A percentile compares a stretch with the other conserved stretches of the same genome.
phyloP scores from a whole-genome alignment of 2,113 vertebrate genomes.

The Dryoscopus gambensis region DNA sequence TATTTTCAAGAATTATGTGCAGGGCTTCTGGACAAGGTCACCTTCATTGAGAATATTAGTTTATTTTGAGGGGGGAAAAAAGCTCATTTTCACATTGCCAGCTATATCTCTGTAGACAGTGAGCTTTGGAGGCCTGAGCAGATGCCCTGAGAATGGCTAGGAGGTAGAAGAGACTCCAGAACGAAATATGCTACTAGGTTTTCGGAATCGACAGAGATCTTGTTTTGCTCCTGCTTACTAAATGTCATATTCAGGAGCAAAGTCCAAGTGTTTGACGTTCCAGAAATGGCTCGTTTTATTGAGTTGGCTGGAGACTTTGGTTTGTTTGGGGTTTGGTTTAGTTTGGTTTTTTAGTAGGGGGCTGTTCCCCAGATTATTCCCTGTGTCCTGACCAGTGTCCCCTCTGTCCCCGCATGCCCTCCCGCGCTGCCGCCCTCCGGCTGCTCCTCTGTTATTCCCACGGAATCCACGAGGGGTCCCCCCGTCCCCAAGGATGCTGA shows the following conservation, averaged over 20 bases:
- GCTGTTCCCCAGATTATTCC: neutral
- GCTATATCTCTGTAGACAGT: neutral
- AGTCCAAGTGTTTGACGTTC: neutral
- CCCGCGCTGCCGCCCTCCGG: neutral
- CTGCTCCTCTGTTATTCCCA: neutral
- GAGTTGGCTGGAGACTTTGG: neutral
- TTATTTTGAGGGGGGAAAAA: neutral
- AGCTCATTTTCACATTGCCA: neutral
- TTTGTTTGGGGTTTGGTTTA: too few relatives aligned
- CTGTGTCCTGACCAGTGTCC: rapidly evolving
- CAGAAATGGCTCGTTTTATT: neutral
- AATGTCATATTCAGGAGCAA: neutral
- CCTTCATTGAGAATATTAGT: neutral
- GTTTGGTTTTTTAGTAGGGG: rapidly evolving
- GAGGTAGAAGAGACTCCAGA: neutral
- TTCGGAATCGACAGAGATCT: neutral
- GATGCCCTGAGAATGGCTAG: neutral
- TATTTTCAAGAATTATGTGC: neutral
- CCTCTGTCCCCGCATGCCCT: too few relatives aligned
- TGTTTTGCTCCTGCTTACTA: neutral
- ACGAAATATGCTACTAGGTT: neutral
- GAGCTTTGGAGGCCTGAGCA: neutral
- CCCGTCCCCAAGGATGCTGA: neutral
- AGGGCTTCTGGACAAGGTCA: neutral
- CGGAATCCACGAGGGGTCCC: neutral